Base-by-base conservation (phyloP, 2,797 vertebrate genomes). In the Phrynocephalus forsythii region DNA sequence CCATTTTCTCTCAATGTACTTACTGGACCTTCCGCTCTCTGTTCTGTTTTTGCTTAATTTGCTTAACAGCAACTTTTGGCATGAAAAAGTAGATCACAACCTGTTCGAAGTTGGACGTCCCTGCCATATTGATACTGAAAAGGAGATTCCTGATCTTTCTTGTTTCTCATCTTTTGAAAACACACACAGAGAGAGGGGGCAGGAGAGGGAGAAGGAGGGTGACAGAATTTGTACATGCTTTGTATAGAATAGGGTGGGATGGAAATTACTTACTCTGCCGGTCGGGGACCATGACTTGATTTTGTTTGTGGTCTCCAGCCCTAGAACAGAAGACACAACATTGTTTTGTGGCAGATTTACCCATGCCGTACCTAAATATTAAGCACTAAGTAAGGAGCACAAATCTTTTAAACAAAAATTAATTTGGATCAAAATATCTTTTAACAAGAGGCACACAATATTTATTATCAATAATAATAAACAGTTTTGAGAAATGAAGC, bases 181-280 rank as follows among this genome's bases (percentile, higher is more conserved):
- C 16, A 72, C 28, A 72, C 16, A 15, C 11, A 33, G 10, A 33
- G 6, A 11, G 15, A 72, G 13, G 38, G 38, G 38, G 38, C 38
- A 44, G 38, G 38, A 44, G 38, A 44, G 38, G 38, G 38, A 44
- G 38, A 44, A 44, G 38, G 38, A 44, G 38, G 38, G 38, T 44
- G 38, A 44, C 38, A 44, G 38, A 44, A 69, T 69, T 52, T 50
- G 4, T 52, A 8, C 75, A 68, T 50, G 38, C n/a, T 26, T 44
- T 63, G 69, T 24, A 2, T 72, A 72, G 16, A 18, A 6, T 52
- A 28, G 63, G 82, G 56, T 66, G 91, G 73, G 10, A 84, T 76
- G 66, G 68, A 13, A 60, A 67, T 72, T 13, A 91, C 97, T 97
- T 96, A 97, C 96, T 96, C 94, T 72, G 95, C 91, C 67, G 95